phyloP scores from a whole-genome alignment of 92 coral and sea anemone species.

The Porites divaricata region DNA sequence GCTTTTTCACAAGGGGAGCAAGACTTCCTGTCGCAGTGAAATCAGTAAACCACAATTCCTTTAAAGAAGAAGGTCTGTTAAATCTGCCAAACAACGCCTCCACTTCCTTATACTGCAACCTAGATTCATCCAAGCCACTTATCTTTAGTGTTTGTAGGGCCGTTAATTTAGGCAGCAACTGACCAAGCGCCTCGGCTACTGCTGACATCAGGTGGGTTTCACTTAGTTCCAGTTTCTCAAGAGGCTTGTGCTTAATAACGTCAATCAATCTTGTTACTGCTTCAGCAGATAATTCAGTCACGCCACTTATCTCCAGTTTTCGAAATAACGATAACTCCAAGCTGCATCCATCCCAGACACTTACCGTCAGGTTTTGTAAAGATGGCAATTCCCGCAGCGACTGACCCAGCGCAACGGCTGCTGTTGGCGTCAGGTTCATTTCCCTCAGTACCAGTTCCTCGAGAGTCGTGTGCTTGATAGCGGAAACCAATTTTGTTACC shows the following conservation, averaged over 20 bases:
- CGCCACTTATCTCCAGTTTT: no score
- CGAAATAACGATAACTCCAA: no score
- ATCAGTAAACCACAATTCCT: neutral
- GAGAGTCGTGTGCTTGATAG: neutral
- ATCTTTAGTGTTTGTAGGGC: neutral
- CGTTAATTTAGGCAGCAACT: no score
- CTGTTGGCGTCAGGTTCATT: neutral
- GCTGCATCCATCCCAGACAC: no score
- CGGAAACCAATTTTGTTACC: no score
- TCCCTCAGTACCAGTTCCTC: neutral
- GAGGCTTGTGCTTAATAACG: neutral
- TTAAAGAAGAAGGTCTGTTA: neutral
- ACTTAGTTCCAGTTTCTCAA: neutral
- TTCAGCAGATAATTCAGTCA: rapidly evolving
- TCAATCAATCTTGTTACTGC: no score
- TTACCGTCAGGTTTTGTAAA: no score
- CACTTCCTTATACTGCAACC: neutral
- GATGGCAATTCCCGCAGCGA: no score
- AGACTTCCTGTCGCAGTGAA: neutral
- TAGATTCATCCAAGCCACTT: neutral
- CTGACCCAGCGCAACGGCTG: no score
- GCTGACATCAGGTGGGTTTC: neutral
- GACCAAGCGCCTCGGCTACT: no score
- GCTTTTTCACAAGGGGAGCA: neutral
- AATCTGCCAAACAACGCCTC: neutral